Conservation (phyloP, 2,113 vertebrate genomes). For the Thomomys bottae region DNA sequence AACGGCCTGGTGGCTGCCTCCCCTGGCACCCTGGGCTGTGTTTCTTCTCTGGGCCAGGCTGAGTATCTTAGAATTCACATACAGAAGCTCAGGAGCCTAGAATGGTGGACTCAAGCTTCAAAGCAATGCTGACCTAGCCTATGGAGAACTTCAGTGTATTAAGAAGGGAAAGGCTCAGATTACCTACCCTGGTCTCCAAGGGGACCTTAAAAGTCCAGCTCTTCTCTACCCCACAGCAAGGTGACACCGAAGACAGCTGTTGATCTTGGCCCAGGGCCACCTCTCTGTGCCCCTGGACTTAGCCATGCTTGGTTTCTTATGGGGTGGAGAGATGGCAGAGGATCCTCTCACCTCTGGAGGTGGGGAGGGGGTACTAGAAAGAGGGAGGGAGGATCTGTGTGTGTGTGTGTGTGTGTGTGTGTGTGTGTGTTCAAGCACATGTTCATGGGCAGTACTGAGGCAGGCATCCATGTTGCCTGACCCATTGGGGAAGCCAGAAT, state of each 20-base stretch:
- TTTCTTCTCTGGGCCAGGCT: not conserved
- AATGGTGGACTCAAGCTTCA: not conserved
- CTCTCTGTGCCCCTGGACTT: not conserved
- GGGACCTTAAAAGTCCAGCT: conserved; percentile 47
- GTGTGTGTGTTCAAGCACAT: not conserved
- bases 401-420: too few relatives aligned
- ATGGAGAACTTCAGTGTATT: not conserved
- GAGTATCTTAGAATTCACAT: not conserved
- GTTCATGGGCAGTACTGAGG: not conserved
- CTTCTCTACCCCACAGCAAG: conserved; percentile 43
- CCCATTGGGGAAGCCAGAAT: not conserved
- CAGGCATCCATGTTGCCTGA: not conserved
- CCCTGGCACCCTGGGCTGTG: not conserved
- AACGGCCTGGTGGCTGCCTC: conserved; percentile 48
- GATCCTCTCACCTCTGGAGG: not conserved
- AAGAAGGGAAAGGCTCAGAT: conserved; percentile 30
- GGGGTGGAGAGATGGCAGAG: not conserved
- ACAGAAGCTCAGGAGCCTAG: not conserved
- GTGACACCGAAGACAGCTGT: conserved; percentile 70
- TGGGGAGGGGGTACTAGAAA: not conserved
- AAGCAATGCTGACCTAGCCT: not conserved
- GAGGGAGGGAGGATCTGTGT: not conserved
- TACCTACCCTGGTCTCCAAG: not conserved
- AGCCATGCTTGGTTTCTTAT: conserved; percentile 5
- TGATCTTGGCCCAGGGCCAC: conserved; percentile 44